These are phyloP conservation scores for Electrophaes corylata DNA, from an alignment of 2,888 invertebrate species.

Conservation along the genomic window DNA sequence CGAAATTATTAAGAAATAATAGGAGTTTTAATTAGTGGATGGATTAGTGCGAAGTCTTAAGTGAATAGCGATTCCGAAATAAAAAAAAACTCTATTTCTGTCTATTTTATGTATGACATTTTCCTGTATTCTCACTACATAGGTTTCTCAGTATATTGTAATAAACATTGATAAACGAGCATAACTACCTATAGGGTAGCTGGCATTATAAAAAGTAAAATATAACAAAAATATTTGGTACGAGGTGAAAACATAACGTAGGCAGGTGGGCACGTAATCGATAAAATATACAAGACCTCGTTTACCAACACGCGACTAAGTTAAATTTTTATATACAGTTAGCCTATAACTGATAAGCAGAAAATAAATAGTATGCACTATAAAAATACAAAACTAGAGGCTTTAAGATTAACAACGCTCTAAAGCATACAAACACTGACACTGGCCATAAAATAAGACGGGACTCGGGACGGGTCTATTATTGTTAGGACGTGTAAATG, in stretches of 20 bases:
- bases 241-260: conserved; percentile 39
- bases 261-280: conserved; percentile 43
- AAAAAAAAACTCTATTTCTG: no score
- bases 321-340: conserved; percentile 38
- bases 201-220: conserved; percentile 1
- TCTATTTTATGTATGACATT: no score
- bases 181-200: no score
- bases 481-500: conserved; percentile 60
- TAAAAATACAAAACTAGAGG: conserved; percentile 44
- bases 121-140: no score
- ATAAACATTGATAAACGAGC: no score
- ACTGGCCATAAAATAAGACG: conserved; percentile 54
- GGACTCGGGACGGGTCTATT: conserved; percentile 60
- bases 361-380: conserved; percentile 37
- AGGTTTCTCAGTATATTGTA: no score
- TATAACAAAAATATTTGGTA: conserved; percentile 18
- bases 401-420: conserved; percentile 18
- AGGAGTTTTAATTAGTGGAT: conserved; percentile 53
- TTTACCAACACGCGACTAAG: conserved; percentile 56
- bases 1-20: conserved; percentile 48
- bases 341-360: conserved; percentile 45
- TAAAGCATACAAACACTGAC: conserved; percentile 46
- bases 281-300: conserved; percentile 58
- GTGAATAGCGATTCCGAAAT: not conserved
- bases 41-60: not conserved